Evolutionary conservation across 2,888 invertebrate species (phyloP).

Genomic region (Gortyna flavago): DNA sequence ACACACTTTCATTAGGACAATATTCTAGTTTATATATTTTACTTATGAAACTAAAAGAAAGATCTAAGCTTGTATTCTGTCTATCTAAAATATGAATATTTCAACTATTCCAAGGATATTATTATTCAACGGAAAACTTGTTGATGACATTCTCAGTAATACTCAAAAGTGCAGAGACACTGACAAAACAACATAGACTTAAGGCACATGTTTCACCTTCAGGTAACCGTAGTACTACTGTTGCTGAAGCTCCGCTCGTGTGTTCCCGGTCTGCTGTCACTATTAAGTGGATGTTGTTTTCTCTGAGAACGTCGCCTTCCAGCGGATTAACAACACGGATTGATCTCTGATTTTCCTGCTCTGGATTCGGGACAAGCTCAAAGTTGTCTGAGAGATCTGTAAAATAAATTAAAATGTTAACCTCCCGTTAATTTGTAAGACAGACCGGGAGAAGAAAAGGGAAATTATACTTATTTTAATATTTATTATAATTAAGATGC

Average conservation of each 20-base stretch:
- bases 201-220: conserved; percentile 74
- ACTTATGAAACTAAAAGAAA: neutral
- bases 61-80: neutral
- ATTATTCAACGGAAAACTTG: neutral
- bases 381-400: conserved; percentile 77
- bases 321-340: conserved; percentile 72
- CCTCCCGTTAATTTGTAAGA: neutral
- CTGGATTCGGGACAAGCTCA: conserved; percentile 51
- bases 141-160: neutral
- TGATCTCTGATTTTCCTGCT: conserved; percentile 68
- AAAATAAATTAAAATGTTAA: conserved; percentile 43
- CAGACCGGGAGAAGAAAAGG: neutral
- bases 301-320: conserved; percentile 66
- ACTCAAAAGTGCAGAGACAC: neutral
- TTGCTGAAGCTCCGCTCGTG: conserved; percentile 80
- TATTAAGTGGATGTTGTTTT: conserved; percentile 75
- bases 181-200: neutral
- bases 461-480: neutral
- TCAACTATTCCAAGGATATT: too few species aligned
- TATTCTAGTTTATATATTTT: neutral
- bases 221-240: conserved; percentile 81
- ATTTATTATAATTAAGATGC: neutral
- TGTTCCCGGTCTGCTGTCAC: conserved; percentile 78
- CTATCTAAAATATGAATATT: neutral
- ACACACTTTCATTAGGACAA: neutral